Evolutionary conservation across 2,797 vertebrate genomes (phyloP).

Genomic region (Lithobates sylvaticus): DNA sequence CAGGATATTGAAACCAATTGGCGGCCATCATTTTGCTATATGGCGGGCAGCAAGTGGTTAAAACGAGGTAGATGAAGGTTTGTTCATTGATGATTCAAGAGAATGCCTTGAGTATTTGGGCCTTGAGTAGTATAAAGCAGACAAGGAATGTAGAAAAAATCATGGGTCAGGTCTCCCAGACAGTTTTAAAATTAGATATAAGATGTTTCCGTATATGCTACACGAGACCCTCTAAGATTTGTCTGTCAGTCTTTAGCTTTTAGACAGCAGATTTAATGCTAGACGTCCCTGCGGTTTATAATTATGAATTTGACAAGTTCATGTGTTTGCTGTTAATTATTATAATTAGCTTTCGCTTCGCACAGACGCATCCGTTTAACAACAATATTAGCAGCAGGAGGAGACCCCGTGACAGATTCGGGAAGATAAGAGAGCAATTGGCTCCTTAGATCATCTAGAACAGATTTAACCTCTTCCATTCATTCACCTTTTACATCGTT

Average conservation of each 20-base stretch:
- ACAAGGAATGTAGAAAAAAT: not conserved
- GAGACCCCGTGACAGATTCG: conserved; percentile 62
- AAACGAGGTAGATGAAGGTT: too few species aligned
- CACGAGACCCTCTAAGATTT: conserved; percentile 40
- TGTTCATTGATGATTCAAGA: too few species aligned
- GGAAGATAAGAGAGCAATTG: conserved; percentile 58
- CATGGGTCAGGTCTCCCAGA: not conserved
- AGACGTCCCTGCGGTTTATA: conserved; percentile 77
- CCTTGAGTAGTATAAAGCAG: not conserved
- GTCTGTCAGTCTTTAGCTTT: conserved; percentile 63
- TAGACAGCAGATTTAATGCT: conserved; percentile 72
- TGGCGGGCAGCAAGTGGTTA: too few species aligned
- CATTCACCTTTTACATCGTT: not conserved
- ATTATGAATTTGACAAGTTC: conserved; percentile 84
- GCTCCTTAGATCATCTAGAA: conserved; percentile 52
- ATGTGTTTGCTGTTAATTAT: conserved; percentile 82
- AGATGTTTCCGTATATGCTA: not conserved
- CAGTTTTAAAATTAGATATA: not conserved
- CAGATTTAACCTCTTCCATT: conserved; percentile 41
- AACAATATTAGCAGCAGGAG: conserved; percentile 77
- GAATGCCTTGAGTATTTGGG: too few species aligned
- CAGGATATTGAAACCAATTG: too few species aligned
- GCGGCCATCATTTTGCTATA: too few species aligned
- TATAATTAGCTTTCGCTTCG: conserved; percentile 80
- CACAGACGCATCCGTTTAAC: conserved; percentile 75